Evolutionary conservation across 2,797 vertebrate genomes (phyloP).

Genomic region (Paratrypauchen microcephalus): DNA sequence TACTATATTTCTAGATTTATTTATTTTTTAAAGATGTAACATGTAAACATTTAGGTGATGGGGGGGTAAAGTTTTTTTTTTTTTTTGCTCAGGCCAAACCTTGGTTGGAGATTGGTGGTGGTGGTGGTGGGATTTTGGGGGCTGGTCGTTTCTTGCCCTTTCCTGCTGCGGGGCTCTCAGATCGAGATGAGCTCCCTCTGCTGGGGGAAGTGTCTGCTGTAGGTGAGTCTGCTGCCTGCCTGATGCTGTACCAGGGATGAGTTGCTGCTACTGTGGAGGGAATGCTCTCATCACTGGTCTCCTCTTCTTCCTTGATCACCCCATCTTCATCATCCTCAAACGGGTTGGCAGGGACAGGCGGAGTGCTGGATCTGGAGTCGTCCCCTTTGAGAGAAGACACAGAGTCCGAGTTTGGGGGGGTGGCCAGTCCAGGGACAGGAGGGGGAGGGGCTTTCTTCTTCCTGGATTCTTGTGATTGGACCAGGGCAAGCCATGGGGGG

Average conservation of each 20-base stretch:
- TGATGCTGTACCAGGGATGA: constrained; percentile 97
- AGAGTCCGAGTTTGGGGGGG: constrained; percentile 69
- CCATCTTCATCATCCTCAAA: constrained; percentile 84
- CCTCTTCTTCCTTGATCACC: constrained; percentile 42
- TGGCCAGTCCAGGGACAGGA: constrained; percentile 60
- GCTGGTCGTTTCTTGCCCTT: constrained; percentile 87
- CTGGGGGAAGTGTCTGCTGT: constrained; percentile 64
- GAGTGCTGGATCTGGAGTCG: constrained; percentile 59
- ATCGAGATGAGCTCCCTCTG: constrained; percentile 55
- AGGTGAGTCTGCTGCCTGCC: constrained; percentile 48
- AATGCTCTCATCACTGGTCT: constrained; percentile 51
- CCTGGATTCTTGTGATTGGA: constrained; percentile 85
- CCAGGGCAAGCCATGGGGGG: constrained; percentile 94
- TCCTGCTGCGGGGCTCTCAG: constrained; percentile 73
- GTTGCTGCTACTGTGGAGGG: constrained; percentile 63
- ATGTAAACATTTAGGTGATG: too few species aligned
- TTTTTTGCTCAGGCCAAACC: constrained; percentile 68
- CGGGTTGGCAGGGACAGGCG: constrained; percentile 84
- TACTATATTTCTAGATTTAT: too few species aligned
- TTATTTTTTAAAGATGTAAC: too few species aligned
- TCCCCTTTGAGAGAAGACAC: constrained; percentile 84
- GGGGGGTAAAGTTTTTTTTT: too few species aligned
- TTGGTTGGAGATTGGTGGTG: constrained; percentile 70
- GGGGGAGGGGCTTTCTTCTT: constrained; percentile 89
- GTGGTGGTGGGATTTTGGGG: constrained; percentile 76